A percentile compares a stretch with the other conserved stretches of the same genome.
phyloP scores from a whole-genome alignment of 2,113 vertebrate genomes.

The Apaloderma vittatum region DNA sequence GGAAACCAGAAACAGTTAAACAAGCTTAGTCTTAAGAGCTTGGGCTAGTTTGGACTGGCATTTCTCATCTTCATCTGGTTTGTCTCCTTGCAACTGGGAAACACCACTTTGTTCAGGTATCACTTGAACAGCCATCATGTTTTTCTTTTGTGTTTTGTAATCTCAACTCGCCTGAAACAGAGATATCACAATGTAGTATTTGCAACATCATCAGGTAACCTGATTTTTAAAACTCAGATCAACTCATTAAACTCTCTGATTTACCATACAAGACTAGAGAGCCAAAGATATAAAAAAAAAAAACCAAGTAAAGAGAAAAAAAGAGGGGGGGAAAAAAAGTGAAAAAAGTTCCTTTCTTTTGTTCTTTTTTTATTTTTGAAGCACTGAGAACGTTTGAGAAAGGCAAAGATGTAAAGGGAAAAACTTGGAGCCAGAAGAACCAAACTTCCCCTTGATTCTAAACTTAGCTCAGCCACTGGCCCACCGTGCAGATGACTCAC shows the following conservation, averaged over 20 bases:
- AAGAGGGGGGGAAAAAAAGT: too few species aligned
- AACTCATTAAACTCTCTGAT: not conserved
- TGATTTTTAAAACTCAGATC: not conserved
- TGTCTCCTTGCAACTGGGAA: not conserved
- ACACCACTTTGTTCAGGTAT: not conserved
- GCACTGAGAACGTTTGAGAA: slow-evolving; percentile 26
- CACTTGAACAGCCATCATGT: accelerated
- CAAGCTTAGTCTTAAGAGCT: not conserved
- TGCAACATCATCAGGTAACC: not conserved
- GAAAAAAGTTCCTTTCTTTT: not conserved
- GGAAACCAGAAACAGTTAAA: not conserved
- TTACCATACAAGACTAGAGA: not conserved
- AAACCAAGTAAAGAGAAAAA: not conserved
- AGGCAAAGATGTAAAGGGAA: slow-evolving; percentile 57
- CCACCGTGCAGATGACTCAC: slow-evolving; percentile 82
- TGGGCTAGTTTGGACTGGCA: not conserved
- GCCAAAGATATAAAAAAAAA: not conserved
- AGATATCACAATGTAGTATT: not conserved
- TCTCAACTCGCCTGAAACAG: not conserved
- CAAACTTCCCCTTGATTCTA: slow-evolving; percentile 76
- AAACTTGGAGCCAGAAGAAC: slow-evolving; percentile 68
- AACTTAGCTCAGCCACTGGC: slow-evolving; percentile 83
- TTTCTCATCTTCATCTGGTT: accelerated
- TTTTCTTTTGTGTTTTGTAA: not conserved
- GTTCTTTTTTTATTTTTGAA: not conserved